Percentiles rank a stretch among this genome's conserved stretches.
phyloP scores from a whole-genome alignment of 2,888 invertebrate species.

The Orthonychiurus folsomi region DNA sequence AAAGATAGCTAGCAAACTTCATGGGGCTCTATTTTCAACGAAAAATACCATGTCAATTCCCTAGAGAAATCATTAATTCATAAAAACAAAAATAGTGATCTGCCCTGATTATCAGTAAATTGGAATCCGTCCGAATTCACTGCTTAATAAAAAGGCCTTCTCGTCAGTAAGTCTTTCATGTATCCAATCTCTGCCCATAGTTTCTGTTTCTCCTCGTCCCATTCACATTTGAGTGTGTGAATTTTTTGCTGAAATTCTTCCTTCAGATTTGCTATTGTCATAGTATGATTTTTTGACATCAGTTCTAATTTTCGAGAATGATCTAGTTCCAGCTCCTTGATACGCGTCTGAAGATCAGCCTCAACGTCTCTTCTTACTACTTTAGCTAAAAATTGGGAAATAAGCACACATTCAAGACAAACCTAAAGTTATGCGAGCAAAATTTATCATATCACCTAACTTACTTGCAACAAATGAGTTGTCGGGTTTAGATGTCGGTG shows the following conservation, averaged over 20 bases:
- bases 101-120: no score
- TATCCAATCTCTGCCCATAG: conserved; percentile 6
- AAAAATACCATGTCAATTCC: no score
- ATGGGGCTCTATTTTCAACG: no score
- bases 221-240: conserved; percentile 9
- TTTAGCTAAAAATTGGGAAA: background rate
- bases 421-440: background rate
- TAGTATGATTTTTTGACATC: conserved; percentile 1
- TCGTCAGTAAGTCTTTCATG: conserved; percentile 4
- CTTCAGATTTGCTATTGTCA: conserved; percentile 11
- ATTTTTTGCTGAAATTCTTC: conserved; percentile 7
- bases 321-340: conserved; percentile 6
- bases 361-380: no score
- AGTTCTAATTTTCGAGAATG: background rate
- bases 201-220: conserved; percentile 12
- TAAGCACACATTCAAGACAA: no score
- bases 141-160: background rate
- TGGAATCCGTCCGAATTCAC: no score
- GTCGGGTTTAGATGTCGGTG: background rate
- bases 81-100: no score
- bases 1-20: no score
- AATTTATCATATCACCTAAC: background rate
- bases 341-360: background rate
- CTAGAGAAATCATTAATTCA: no score
- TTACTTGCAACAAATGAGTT: background rate